Evolutionary conservation across 1,140 invertebrate genomes (phyloP).

Genomic region (Caenorhabditis latens): DNA sequence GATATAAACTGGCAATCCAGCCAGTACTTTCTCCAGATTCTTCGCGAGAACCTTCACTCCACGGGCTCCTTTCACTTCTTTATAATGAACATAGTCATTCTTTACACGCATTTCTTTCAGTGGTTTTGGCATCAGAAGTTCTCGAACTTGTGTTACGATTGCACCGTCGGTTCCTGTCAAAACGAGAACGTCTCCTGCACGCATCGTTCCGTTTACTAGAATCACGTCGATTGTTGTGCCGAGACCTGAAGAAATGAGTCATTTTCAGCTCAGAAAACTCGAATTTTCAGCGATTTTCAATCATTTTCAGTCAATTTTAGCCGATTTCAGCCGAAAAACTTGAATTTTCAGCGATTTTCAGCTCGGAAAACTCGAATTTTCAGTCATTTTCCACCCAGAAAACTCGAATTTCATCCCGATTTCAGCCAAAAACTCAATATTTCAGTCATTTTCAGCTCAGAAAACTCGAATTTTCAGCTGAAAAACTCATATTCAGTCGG

Average conservation of each 20-base stretch:
- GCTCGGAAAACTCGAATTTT: too few relatives aligned
- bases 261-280: background rate
- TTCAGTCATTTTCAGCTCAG: too few relatives aligned
- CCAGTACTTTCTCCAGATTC: slow-evolving; percentile 96
- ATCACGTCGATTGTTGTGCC: slow-evolving; percentile 99
- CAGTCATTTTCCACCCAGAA: too few relatives aligned
- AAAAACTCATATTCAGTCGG: too few relatives aligned
- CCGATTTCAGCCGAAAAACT: too few relatives aligned
- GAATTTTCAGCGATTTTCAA: too few relatives aligned
- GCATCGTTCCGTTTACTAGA: slow-evolving; percentile 92
- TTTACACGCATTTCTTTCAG: slow-evolving; percentile 97
- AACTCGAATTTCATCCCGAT: too few relatives aligned
- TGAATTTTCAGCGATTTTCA: too few relatives aligned
- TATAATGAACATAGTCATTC: slow-evolving; percentile 95
- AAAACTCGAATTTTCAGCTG: too few relatives aligned
- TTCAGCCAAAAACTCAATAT: too few relatives aligned
- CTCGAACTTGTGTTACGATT: slow-evolving; percentile 95
- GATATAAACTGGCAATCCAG: slow-evolving; percentile 84
- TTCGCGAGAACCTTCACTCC: slow-evolving; percentile 97
- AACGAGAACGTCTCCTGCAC: slow-evolving; percentile 93
- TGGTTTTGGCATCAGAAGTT: slow-evolving; percentile 95
- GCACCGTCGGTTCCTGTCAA: slow-evolving; percentile 97
- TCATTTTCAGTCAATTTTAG: too few relatives aligned
- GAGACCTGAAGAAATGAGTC: slow-evolving; percentile 82
- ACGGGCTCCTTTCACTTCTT: slow-evolving; percentile 93